Evolutionary conservation across 1,140 invertebrate genomes (phyloP).

Genomic region (Probaryconus sp.): DNA sequence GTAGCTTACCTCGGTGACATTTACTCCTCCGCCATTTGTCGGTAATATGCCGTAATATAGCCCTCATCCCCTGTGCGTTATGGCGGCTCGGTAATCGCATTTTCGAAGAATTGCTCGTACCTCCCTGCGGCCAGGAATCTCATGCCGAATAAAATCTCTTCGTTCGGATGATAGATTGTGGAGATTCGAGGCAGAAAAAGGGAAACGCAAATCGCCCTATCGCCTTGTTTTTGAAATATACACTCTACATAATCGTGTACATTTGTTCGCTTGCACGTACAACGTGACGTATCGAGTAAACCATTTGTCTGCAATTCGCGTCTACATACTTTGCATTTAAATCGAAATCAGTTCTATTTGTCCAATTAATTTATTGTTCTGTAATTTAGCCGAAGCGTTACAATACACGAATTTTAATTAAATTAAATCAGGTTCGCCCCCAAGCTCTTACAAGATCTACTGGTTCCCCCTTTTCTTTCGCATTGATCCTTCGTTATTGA

Average conservation of each 20-base stretch:
- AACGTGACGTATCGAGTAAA: conserved; percentile 36
- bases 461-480: too few species aligned
- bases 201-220: conserved; percentile 31
- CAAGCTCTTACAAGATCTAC: too few species aligned
- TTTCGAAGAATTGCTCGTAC: conserved; percentile 68
- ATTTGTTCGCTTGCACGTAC: conserved; percentile 46
- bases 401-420: conserved; percentile 40
- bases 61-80: conserved; percentile 64
- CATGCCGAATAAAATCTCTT: conserved; percentile 65
- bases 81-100: conserved; percentile 67
- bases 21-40: conserved; percentile 60
- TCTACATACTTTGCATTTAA: conserved; percentile 41
- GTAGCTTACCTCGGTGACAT: conserved; percentile 63
- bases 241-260: conserved; percentile 42
- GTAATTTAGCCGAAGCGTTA: conserved; percentile 7
- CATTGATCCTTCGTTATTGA: too few species aligned
- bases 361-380: conserved; percentile 33
- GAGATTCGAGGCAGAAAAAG: conserved; percentile 45
- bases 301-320: conserved; percentile 41
- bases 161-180: conserved; percentile 56
- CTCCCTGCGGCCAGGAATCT: conserved; percentile 60
- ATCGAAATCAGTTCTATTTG: conserved; percentile 35
- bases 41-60: conserved; percentile 68
- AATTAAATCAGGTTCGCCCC: conserved; percentile 40
- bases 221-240: conserved; percentile 45